Evolutionary conservation across 2,888 invertebrate species (phyloP), one percentile per base, ranked within the genome.

Genomic region (Acrobasis repandana): DNA sequence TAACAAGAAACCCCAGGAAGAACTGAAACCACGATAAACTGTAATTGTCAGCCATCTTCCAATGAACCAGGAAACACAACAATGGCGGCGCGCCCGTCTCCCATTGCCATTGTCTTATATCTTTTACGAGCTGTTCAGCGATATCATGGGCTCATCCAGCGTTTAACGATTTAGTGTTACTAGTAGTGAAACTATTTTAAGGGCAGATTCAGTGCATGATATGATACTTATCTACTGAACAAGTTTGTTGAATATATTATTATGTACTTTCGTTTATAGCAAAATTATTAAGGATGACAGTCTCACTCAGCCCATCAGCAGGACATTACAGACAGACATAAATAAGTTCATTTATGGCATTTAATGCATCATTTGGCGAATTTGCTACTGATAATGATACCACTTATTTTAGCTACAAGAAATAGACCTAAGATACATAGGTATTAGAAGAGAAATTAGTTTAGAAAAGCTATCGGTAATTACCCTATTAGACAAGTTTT

Each of bases 41-140:
- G 38, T 38, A 54, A 54, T 20, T 38, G 38, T 18, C 54, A 38
- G 54, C 43, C 43, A 43, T 43, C 34, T 57, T 57, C 15, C n/a
- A 54, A 48, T 50, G 60, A 43, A 56, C 56, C 36, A 56, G 54
- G 54, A 54, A 54, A 54, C 33, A 2, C 43, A 38, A 54, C 54
- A 54, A 54, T 38, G 54, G 54, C 20, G 54, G 14, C 52, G 16
- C 54, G 54, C 54, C 50, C 16, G 20, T 14, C 54, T 56, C 47
- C 52, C 33, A 33, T 16, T 54, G 33, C 52, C 43, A 52, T 54
- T 54, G 54, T 54, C 54, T 54, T n/a, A 34, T 6, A 28, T 28
- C n/a, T 54, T 38, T 54, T 43, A 6, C 11, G 38, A 38, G 38
- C 38, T 11, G 8, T 38, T 38, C 14, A 10, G 10, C 11, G 38